A percentile compares a stretch with the other conserved stretches of the same genome.
Conservation (phyloP, 2,888 invertebrate genomes). For the Serripes groenlandicus region DNA sequence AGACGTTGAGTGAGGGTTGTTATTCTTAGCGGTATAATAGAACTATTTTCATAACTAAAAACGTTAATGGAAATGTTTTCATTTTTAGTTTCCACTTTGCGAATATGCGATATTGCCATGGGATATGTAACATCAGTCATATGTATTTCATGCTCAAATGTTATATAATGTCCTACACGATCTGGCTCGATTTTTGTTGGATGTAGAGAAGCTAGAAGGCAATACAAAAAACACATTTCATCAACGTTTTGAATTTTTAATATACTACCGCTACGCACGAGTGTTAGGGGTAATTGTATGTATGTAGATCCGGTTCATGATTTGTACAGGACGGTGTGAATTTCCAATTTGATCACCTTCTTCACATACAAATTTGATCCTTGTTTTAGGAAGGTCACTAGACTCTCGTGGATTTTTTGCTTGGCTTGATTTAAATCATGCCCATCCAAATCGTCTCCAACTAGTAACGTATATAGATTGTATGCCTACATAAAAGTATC, state of each 20-base stretch:
- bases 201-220: conserved; percentile 39
- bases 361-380: conserved; percentile 51
- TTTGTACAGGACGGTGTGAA: conserved; percentile 47
- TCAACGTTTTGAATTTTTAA: conserved; percentile 45
- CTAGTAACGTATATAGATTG: no score
- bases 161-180: conserved; percentile 21
- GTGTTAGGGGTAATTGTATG: conserved; percentile 29
- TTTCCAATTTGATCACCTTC: conserved; percentile 37
- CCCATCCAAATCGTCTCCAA: conserved; percentile 13
- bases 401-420: conserved; percentile 37
- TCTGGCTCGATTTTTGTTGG: conserved; percentile 21
- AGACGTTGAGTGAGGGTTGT: conserved; percentile 12
- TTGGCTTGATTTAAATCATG: conserved; percentile 27
- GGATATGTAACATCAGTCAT: conserved; percentile 46
- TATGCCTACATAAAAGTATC: no score
- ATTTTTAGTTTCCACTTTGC: conserved; percentile 51
- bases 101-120: conserved; percentile 30
- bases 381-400: conserved; percentile 52
- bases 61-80: conserved; percentile 50
- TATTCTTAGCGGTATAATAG: conserved; percentile 40
- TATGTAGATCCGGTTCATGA: conserved; percentile 41
- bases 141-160: conserved; percentile 32
- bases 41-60: conserved; percentile 50
- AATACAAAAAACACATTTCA: conserved; percentile 47
- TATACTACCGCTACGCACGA: conserved; percentile 6